Percentiles rank a stretch among this genome's conserved stretches.
These are phyloP conservation scores for Cathartes aura DNA, from an alignment of 2,113 vertebrate genomes.

Conservation along the genomic window DNA sequence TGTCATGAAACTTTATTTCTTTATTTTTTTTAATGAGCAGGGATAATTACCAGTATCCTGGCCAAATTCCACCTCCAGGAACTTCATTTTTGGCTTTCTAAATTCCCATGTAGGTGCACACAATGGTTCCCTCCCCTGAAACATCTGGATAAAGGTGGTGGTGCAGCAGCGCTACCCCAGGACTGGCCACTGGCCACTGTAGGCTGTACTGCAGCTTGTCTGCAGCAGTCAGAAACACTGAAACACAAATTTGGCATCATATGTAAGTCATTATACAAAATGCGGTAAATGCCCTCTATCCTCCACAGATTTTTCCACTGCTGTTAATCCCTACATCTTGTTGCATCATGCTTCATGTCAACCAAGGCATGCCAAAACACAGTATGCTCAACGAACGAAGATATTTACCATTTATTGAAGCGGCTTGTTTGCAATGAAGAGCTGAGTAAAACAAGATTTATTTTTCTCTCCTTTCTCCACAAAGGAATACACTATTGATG, in stretches of 20 bases:
- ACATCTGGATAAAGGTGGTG: not conserved
- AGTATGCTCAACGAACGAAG: not conserved
- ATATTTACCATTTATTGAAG: not conserved
- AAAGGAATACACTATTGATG: conserved; percentile 97
- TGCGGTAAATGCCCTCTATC: not conserved
- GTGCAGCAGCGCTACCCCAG: not conserved
- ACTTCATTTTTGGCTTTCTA: not conserved
- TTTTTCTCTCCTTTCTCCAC: not conserved
- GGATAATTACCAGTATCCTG: not conserved
- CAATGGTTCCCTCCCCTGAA: not conserved
- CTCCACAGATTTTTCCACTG: not conserved
- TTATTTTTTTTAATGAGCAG: not conserved
- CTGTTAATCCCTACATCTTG: not conserved
- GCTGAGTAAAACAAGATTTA: not conserved
- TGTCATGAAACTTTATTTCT: not conserved
- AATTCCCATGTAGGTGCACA: not conserved
- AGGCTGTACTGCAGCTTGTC: not conserved
- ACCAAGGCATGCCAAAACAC: not conserved
- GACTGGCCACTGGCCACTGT: not conserved
- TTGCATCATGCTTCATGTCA: not conserved
- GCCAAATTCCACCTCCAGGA: not conserved
- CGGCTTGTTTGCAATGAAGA: not conserved
- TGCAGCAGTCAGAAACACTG: not conserved
- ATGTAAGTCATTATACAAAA: not conserved
- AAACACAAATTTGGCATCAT: fast-evolving